Evolutionary conservation across 1,140 invertebrate species (phyloP), one percentile per base, ranked within the genome.

Genomic region (Drosophila mauritiana): DNA sequence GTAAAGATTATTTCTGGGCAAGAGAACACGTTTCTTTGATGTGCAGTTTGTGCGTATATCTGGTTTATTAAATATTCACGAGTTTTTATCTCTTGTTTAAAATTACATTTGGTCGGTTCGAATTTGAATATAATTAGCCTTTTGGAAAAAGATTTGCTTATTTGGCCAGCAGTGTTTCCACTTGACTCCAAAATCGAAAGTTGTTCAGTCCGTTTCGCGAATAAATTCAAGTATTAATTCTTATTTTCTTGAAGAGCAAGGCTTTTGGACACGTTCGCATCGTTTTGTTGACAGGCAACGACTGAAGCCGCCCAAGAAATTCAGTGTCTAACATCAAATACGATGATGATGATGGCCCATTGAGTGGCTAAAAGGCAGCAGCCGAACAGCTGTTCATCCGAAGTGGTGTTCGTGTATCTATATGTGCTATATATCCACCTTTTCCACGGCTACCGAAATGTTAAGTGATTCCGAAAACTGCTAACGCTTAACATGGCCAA

Each of bases 241-340:
- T 45, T 34, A 20, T 59, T 67, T 63, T 13, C 27, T 34, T 31
- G 7, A 31, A 59, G 46, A 70, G 58, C 58, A 37, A 59, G 45
- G 31, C 10, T 52, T 57, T 45, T 51, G 63, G 52, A 70, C 73
- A 88, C 80, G 80, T 89, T 76, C 68, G 80, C 52, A 69, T 40
- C 64, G 76, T 56, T 89, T 84, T 88, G 84, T 88, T 89, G 84
- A 88, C 73, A 68, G 84, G 76, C 80, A 88, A 88, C 84, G 84
- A 88, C 84, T 88, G 73, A 88, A 84, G 84, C 84, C 73, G 84
- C 80, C 67, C 68, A 88, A 56, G 84, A 89, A 88, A 62, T 64
- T 72, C 61, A 64, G 43, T 69, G 84, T 51, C 67, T 77, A 88
- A 88, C 72, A 88, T 88, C 84, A 79, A 63, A 76, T 46, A 45